Evolutionary conservation across 2,888 invertebrate species (phyloP).

Genomic region (Subacronicta megacephala): DNA sequence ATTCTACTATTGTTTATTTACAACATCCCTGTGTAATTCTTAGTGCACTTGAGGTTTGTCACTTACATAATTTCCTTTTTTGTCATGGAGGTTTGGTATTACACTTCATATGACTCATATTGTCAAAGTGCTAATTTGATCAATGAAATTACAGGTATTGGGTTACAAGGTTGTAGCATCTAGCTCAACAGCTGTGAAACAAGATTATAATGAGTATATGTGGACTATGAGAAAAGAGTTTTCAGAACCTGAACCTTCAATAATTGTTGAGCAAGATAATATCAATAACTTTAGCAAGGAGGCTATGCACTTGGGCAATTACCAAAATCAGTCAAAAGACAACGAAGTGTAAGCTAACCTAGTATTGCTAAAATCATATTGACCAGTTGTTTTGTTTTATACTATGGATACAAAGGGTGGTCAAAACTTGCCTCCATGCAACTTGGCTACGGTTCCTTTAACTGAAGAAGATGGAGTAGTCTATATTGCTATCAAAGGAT

Average conservation of each 20-base stretch:
- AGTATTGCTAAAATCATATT: slow-evolving; percentile 43
- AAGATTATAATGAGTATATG: slow-evolving; percentile 97
- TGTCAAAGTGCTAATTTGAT: slow-evolving; percentile 32
- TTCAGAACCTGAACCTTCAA: slow-evolving; percentile 94
- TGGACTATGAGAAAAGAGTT: slow-evolving; percentile 98
- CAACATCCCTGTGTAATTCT: slow-evolving; percentile 96
- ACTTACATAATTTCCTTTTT: slow-evolving; percentile 11
- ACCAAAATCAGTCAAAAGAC: slow-evolving; percentile 82
- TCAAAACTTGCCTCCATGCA: slow-evolving; percentile 70
- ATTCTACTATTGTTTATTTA: slow-evolving; percentile 95
- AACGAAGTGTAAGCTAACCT: slow-evolving; percentile 77
- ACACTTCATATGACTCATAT: slow-evolving; percentile 47
- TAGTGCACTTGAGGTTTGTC: slow-evolving; percentile 93
- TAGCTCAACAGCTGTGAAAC: slow-evolving; percentile 95
- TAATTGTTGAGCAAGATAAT: slow-evolving; percentile 90
- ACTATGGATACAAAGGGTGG: slow-evolving; percentile 82
- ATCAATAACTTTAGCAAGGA: slow-evolving; percentile 91
- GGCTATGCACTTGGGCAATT: slow-evolving; percentile 85
- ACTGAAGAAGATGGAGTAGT: slow-evolving; percentile 90
- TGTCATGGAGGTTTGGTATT: slow-evolving; percentile 5
- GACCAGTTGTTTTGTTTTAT: slow-evolving; percentile 46
- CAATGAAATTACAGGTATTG: slow-evolving; percentile 89
- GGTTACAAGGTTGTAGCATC: slow-evolving; percentile 97
- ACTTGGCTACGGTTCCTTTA: slow-evolving; percentile 68
- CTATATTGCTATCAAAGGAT: slow-evolving; percentile 95